Conservation (phyloP, 2,113 vertebrate genomes). For the Melanocharis versteri region DNA sequence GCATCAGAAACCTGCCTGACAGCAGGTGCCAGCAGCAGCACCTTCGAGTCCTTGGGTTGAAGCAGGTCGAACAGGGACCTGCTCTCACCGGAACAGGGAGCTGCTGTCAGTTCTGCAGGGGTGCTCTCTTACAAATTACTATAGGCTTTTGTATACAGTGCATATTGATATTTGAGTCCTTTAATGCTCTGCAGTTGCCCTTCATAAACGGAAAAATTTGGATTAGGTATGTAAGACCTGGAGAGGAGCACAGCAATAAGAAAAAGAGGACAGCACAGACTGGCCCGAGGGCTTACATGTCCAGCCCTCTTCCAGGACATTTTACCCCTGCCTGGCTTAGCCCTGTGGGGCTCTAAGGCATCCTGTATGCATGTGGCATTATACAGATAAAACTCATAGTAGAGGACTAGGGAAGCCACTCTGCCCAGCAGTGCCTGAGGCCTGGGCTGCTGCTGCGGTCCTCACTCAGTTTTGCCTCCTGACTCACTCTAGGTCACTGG, state of each 20-base stretch:
- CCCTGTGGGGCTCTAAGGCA: neutral
- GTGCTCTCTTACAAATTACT: neutral
- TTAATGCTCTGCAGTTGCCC: neutral
- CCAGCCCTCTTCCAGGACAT: neutral
- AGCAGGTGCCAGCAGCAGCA: neutral
- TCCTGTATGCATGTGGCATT: neutral
- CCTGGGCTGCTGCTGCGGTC: neutral
- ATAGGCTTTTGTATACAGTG: neutral
- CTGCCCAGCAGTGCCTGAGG: neutral
- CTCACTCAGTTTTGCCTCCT: neutral
- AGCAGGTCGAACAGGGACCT: neutral
- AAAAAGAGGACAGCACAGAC: neutral
- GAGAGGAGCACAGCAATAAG: neutral
- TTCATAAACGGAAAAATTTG: neutral
- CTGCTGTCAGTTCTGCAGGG: neutral
- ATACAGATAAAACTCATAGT: neutral
- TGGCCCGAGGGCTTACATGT: neutral
- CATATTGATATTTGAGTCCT: neutral
- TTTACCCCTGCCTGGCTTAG: neutral
- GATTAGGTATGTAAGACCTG: neutral
- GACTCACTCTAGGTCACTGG: neutral
- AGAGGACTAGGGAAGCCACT: neutral
- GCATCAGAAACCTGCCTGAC: neutral
- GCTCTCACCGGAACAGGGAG: rapidly evolving
- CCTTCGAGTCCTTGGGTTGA: neutral